Evolutionary conservation across 2,888 invertebrate genomes (phyloP), one percentile per base, ranked within the genome.

Genomic region (Notodonta dromedarius): DNA sequence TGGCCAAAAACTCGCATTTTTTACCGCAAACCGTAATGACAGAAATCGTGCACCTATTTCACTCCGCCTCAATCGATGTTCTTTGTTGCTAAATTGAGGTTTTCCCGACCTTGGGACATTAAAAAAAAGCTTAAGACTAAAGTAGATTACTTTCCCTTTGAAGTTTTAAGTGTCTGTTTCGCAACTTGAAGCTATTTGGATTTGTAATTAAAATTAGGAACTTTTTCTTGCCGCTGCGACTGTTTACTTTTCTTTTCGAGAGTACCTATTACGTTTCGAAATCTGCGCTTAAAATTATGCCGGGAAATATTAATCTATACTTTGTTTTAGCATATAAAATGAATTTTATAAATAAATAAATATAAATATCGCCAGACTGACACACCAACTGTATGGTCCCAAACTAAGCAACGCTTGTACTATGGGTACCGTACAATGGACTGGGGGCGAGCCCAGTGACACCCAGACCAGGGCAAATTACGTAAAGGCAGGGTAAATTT

Each of bases 61-160:
- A 73, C 74, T 69, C 71, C 71, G 70, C 71, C 69, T 67, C 69
- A 71, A 79, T 80, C 71, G 76, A 79, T 76, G 79, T 82, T 83
- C 82, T 80, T 78, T 83, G 83, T 83, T 80, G 79, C 78, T 69
- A 82, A 82, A 78, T 77, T 76, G 76, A 73, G 78, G 82, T 80
- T 84, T 83, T 76, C 73, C 75, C 74, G 80, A 81, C 84, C 85
- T 85, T 84, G 80, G 67, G 62, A 65, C 65, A 71, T 73, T 76
- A 77, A 76, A 79, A 71, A 73, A 73, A 63, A 66, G 61, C 65
- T 76, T 64, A 65, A 71, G 71, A 77, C 74, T 67, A 69, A 80
- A 82, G 76, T 79, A 71, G 80, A 84, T 83, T 81, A 82, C 83
- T 84, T 87, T 87, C 82, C 69, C 78, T 85, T 84, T 80, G 78